Evolutionary conservation across 2,888 invertebrate species (phyloP), one percentile per base, ranked within the genome.

Genomic region (Drosophila tripunctata): DNA sequence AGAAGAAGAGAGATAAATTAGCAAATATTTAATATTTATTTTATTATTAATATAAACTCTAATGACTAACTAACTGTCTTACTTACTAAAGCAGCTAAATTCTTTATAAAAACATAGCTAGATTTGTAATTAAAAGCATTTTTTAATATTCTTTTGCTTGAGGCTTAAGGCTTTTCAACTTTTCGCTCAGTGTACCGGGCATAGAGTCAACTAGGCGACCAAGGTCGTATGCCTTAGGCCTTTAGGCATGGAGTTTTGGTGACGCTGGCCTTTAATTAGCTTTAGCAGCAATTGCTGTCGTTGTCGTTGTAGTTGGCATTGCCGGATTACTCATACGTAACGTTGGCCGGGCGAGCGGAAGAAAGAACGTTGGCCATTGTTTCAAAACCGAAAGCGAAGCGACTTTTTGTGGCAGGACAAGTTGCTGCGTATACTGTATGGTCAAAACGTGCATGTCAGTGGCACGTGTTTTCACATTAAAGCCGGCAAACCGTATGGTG

Each of bases 191-290:
- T 27, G 27, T 27, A 27, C 27, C n/a, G 30, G 5, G 43, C 8
- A 51, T 40, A 56, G 27, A 68, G 61, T 73, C 73, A 47, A 68
- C 44, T 62, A 52, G 72, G 54, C 68, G 50, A 57, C 67, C 74
- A 60, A 73, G 78, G 78, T 64, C 64, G 48, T 43, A 57, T 43
- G 67, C 62, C 61, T 64, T 60, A 68, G 73, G 43, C 63, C 65
- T 75, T n/a, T 10, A 27, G 73, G 70, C 76, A 65, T 72, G 72
- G 58, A 80, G 81, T 82, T 77, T n/a, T 67, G 61, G 47, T 51
- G 58, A 60, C 69, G 76, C 68, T 80, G 78, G 73, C 79, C 79
- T 80, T 80, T 81, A 81, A 81, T 81, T 81, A 81, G 83, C 80
- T 69, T 74, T 75, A 52, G 56, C 61, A 24, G 56, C 56, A 40